Evolutionary conservation across 2,888 invertebrate genomes (phyloP), one percentile per base, ranked within the genome.

Genomic region (Pachymerium ferrugineum): DNA sequence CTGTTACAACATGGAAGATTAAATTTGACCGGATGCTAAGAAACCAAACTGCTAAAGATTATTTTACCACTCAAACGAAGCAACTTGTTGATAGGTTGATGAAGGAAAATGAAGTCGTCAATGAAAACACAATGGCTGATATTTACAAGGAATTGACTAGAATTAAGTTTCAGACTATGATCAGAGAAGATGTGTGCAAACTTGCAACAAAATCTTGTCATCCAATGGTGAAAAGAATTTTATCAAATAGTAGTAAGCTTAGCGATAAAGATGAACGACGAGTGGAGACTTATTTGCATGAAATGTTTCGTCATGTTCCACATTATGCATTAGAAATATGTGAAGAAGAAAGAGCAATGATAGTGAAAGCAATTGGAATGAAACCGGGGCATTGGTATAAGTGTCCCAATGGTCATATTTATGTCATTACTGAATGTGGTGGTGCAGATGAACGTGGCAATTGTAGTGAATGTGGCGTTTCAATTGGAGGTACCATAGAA

Each of bases 351-450:
- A 82, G 85, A 42, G 78, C 80, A 22, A 79, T 86, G 82, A 86
- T 90, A 70, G 84, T 88, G 0, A 78, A 80, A 78, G 89, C 88
- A 0, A 84, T 89, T 76, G 85, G 84, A 0, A 78, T 88, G 30
- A 81, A 79, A 54, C 82, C 84, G 68, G 83, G 82, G 0, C 82
- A 83, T 75, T 83, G 83, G 83, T 83, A 79, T 76, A 80, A 81
- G 74, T 83, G 83, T 74, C 81, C 80, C 1, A 81, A 82, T 70
- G 82, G 81, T 14, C 82, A 82, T 76, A 73, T 80, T 16, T 82
- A 82, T 75, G 79, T 79, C 19, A 82, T 82, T 72, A 79, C 79
- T n/a, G 82, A 82, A 3, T 82, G 82, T 75, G 82, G 82, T 12
- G 80, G 80, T 19, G 82, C 82, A n/a, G n/a, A n/a, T n/a, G n/a